These are phyloP conservation scores for Ips typographus DNA, from an alignment of 1,140 invertebrate species.

Conservation along the genomic window DNA sequence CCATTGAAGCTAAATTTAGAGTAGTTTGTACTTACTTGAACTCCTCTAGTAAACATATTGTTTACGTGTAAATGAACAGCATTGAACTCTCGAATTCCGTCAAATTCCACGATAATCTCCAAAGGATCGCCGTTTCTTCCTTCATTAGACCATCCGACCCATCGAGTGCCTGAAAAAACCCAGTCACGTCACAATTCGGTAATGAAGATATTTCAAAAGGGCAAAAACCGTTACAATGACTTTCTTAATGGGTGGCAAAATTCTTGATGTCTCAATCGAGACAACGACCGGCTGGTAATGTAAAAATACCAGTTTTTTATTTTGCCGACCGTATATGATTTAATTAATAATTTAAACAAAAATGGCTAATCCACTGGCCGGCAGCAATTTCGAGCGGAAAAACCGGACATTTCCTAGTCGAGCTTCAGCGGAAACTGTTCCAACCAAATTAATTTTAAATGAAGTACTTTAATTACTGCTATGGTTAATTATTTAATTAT, in stretches of 20 bases:
- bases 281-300: background rate
- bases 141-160: slow-evolving; percentile 87
- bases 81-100: slow-evolving; percentile 71
- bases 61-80: slow-evolving; percentile 75
- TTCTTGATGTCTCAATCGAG: slow-evolving; percentile 10
- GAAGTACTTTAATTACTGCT: slow-evolving; percentile 24
- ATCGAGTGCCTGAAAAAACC: slow-evolving; percentile 66
- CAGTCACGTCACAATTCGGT: background rate
- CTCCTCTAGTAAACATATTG: slow-evolving; percentile 69
- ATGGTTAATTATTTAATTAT: slow-evolving; percentile 26
- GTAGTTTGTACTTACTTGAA: slow-evolving; percentile 61
- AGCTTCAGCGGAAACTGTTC: slow-evolving; percentile 13
- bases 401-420: slow-evolving; percentile 16
- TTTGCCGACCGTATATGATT: background rate
- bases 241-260: slow-evolving; percentile 1
- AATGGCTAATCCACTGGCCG: background rate
- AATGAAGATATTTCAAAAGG: background rate
- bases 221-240: background rate
- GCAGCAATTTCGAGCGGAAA: slow-evolving; percentile 13
- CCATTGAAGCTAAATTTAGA: too few relatives aligned
- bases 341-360: slow-evolving; percentile 6
- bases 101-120: slow-evolving; percentile 80
- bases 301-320: background rate
- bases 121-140: slow-evolving; percentile 58
- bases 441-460: slow-evolving; percentile 28